Evolutionary conservation across 1,140 invertebrate species (phyloP), one percentile per base, ranked within the genome.

Genomic region (Orussus abietinus): DNA sequence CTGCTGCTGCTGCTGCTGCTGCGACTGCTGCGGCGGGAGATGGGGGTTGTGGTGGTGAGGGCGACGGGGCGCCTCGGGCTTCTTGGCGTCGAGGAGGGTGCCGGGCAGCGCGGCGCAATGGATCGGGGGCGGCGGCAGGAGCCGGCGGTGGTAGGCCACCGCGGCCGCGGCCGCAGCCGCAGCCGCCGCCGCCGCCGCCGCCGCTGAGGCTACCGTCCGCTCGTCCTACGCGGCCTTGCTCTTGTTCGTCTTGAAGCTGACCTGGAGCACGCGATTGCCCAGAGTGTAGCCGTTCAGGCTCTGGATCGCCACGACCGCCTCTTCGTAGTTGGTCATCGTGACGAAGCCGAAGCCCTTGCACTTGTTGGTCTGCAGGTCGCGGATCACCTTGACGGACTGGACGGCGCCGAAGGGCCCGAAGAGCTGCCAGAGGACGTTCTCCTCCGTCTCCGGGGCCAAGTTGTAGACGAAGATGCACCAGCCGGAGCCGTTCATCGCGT

Each of bases 271-370:
- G 38, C 96, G 83, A 76, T 96, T 97, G 59, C 93, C 94, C 51
- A 99, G 80, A 48, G 92, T 94, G 76, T 96, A 98, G 36, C 96
- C 96, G 75, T 99, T 98, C 42, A 99, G 81, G 47, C 91, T 93
- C 72, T 96, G 92, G 59, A 99, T 98, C 38, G 96, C 96, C 45
- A 96, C 87, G 15, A 96, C 84, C 9, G 96, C 94, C 69, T 98
- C 96, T 70, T 98, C 95, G 76, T 98, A 98, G 74, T 98, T 97
- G 59, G 93, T 97, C 96, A 99, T 99, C 38, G 94, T 98, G 43
- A 99, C 95, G 74, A 98, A 98, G n/a, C 94, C 96, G 72, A 97
- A 98, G 55, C 96, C 96, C 76, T 98, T 98, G 82, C 96, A 98
- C 76, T 98, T 98, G 77, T 96, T 95, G 46, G 95, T 96, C 73